These are phyloP conservation scores for Macrophya alboannulata DNA, from an alignment of 2,888 invertebrate species.

Conservation along the genomic window DNA sequence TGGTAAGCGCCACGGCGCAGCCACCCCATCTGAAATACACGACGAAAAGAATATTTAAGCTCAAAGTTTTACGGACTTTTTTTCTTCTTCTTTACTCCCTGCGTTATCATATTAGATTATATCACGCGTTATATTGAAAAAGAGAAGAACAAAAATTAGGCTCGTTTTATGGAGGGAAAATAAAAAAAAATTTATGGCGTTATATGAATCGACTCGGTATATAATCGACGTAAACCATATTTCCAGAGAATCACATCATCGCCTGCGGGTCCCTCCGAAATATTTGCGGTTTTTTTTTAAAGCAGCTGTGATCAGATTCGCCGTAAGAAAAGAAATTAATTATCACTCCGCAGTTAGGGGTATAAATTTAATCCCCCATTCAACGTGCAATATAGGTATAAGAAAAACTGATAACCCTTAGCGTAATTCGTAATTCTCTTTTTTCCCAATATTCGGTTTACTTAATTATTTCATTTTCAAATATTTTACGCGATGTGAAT, in stretches of 20 bases:
- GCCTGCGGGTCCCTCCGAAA: not conserved
- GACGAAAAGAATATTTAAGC: slow-evolving; percentile 35
- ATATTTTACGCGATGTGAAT: not conserved
- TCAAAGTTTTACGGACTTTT: not conserved
- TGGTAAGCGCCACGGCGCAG: slow-evolving; percentile 94
- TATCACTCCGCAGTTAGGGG: not conserved
- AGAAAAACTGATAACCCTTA: not conserved
- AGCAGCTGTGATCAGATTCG: not conserved
- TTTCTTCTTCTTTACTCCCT: not conserved
- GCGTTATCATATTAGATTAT: not conserved
- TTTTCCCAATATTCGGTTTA: not conserved
- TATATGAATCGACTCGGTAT: slow-evolving; percentile 11
- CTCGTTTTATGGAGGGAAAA: not conserved
- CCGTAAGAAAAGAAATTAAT: not conserved
- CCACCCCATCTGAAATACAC: slow-evolving; percentile 94
- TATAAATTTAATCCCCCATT: not conserved
- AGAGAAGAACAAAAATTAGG: not conserved
- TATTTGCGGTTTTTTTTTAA: not conserved
- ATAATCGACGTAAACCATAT: not conserved
- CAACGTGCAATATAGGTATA: not conserved
- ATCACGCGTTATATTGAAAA: not conserved
- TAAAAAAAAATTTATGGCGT: not conserved
- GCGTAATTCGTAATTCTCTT: not conserved
- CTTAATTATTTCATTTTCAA: not conserved
- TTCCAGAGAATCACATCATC: not conserved